Evolutionary conservation across 1,140 invertebrate species (phyloP).

Genomic region (Lerema accius): DNA sequence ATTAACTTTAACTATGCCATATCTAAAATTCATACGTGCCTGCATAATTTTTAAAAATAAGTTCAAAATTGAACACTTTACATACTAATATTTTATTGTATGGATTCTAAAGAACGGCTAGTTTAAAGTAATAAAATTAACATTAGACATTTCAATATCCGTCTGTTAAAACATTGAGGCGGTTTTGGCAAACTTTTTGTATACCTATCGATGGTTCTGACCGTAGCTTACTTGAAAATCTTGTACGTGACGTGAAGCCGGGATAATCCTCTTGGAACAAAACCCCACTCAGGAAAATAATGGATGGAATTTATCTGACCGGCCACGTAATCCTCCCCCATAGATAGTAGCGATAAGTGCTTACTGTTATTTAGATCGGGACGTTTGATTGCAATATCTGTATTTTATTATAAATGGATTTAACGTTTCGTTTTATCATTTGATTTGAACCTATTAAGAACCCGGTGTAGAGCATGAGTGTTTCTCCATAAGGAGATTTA

Average conservation of each 20-base stretch:
- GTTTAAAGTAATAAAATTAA: too few relatives aligned
- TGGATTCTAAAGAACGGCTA: too few relatives aligned
- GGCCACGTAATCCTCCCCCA: constrained; percentile 42
- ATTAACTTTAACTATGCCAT: too few relatives aligned
- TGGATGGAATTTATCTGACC: constrained; percentile 47
- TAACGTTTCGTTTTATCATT: background rate
- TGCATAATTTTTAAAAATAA: too few relatives aligned
- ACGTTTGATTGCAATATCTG: constrained; percentile 10
- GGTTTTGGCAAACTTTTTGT: background rate
- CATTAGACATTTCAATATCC: too few relatives aligned
- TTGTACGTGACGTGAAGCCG: constrained; percentile 49
- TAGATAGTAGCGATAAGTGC: constrained; percentile 46
- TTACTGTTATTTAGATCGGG: constrained; percentile 44
- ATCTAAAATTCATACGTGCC: too few relatives aligned
- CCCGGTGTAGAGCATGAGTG: too few relatives aligned
- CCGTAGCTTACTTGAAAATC: constrained; percentile 36
- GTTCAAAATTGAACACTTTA: too few relatives aligned
- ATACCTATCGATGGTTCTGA: constrained; percentile 26
- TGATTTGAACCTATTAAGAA: too few relatives aligned
- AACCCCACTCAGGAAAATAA: constrained; percentile 44
- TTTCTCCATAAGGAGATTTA: too few relatives aligned
- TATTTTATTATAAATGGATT: constrained; percentile 8
- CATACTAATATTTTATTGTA: too few relatives aligned
- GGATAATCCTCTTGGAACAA: constrained; percentile 45
- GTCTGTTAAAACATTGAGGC: background rate